phyloP scores from a whole-genome alignment of 2,113 vertebrate genomes.

The Malurus elegans region DNA sequence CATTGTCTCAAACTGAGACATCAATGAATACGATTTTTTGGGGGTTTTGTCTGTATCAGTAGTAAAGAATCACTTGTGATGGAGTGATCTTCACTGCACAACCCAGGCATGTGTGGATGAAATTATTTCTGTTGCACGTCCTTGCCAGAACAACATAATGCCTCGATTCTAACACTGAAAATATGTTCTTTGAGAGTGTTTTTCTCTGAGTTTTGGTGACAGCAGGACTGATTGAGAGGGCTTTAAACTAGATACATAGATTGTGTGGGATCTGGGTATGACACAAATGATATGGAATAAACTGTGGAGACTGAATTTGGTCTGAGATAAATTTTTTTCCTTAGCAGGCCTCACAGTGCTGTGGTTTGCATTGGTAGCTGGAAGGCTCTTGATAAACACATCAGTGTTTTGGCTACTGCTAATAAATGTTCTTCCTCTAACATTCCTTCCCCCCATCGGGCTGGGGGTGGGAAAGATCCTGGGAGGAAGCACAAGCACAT shows the following conservation, averaged over 20 bases:
- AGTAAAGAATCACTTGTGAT: background rate
- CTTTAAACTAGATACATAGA: background rate
- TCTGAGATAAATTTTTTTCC: background rate
- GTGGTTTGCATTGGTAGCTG: background rate
- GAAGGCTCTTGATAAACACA: background rate
- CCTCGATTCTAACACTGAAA: background rate
- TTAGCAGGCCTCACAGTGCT: background rate
- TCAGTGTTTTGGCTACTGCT: background rate
- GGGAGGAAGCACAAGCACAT: background rate
- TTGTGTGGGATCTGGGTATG: background rate
- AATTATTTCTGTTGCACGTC: background rate
- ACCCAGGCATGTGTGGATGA: background rate
- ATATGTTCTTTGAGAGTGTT: background rate
- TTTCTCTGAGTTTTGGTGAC: background rate
- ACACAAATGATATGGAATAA: background rate
- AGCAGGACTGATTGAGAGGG: no score
- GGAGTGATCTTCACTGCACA: background rate
- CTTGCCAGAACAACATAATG: background rate
- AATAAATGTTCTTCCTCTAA: background rate
- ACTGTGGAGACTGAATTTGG: background rate
- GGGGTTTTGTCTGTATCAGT: background rate
- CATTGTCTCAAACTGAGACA: no score
- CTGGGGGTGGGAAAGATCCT: background rate
- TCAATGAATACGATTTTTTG: background rate
- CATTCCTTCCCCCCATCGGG: background rate